Evolutionary conservation across 2,113 vertebrate species (phyloP).

Genomic region (Furnarius figulus): DNA sequence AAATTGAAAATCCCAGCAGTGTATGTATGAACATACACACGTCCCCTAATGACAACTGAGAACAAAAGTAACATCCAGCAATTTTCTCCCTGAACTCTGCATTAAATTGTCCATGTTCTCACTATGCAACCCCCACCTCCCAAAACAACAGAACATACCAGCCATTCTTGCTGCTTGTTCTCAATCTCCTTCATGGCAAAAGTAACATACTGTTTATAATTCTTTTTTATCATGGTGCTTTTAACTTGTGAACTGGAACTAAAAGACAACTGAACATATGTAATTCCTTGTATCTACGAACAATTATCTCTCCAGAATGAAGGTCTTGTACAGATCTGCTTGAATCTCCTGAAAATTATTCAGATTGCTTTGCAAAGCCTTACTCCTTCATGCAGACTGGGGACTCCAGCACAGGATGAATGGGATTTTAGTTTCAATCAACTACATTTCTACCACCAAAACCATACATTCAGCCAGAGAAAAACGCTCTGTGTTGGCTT

Average conservation of each 20-base stretch:
- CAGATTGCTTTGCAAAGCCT: not conserved
- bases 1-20: not conserved
- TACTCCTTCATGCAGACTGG: not conserved
- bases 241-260: not conserved
- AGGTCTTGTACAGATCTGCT: not conserved
- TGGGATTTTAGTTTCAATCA: slow-evolving; percentile 29
- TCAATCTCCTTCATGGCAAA: not conserved
- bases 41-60: not conserved
- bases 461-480: not conserved
- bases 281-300: not conserved
- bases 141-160: not conserved
- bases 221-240: not conserved
- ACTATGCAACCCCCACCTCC: not conserved
- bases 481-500: not conserved
- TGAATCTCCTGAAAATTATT: not conserved
- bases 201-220: not conserved
- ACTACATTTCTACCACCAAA: slow-evolving; percentile 2
- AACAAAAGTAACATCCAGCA: not conserved
- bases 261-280: not conserved
- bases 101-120: not conserved
- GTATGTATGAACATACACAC: not conserved
- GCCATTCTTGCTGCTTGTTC: not conserved
- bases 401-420: not conserved
- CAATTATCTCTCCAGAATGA: not conserved
- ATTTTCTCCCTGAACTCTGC: not conserved